phyloP scores from a whole-genome alignment of 2,888 invertebrate genomes.

The Trichogramma evanescens region DNA sequence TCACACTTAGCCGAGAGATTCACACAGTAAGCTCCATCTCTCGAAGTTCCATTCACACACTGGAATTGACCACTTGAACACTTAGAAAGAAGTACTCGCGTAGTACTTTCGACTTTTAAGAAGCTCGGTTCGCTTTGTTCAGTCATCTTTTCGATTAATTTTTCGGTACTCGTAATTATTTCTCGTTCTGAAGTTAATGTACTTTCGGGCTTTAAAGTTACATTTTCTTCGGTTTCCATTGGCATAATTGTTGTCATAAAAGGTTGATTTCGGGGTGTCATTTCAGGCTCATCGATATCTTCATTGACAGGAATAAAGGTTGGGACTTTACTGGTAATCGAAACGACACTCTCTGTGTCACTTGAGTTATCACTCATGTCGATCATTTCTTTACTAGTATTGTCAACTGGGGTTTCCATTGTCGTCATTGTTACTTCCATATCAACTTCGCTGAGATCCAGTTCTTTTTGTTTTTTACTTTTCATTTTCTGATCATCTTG shows the following conservation, averaged over 20 bases:
- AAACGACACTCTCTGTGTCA: background rate
- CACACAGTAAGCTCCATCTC: constrained; percentile 55
- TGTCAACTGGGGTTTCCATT: constrained; percentile 2
- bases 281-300: constrained; percentile 30
- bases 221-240: background rate
- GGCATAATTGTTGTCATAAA: constrained; percentile 12
- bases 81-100: constrained; percentile 45
- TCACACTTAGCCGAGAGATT: constrained; percentile 51
- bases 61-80: constrained; percentile 56
- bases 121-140: too few species aligned
- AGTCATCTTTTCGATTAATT: too few species aligned
- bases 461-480: constrained; percentile 29
- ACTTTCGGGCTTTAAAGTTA: background rate
- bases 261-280: constrained; percentile 9
- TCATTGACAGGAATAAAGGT: constrained; percentile 41
- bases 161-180: background rate
- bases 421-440: background rate
- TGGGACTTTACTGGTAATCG: constrained; percentile 21
- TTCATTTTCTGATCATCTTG: constrained; percentile 20
- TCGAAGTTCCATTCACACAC: constrained; percentile 55
- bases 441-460: constrained; percentile 20
- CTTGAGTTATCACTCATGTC: background rate
- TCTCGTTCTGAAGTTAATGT: constrained; percentile 5
- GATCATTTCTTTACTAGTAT: background rate
- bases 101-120: too few species aligned